Conservation (phyloP, 2,113 vertebrate species). For the Atlantisia rogersi region DNA sequence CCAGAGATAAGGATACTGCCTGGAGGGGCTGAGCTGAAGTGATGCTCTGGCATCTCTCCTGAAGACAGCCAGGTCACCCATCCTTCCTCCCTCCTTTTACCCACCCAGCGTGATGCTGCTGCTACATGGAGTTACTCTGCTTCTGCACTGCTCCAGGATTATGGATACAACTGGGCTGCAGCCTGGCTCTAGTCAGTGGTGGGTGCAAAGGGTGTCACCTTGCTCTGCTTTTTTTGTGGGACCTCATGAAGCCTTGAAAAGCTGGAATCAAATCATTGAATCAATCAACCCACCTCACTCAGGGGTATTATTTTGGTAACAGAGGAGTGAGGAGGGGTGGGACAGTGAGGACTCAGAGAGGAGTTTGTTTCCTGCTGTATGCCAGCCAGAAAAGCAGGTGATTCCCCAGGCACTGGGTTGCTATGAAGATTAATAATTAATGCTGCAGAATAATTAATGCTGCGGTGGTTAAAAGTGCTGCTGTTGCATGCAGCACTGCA, state of each 20-base stretch:
- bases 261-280: too few relatives aligned
- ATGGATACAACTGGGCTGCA: rapidly evolving
- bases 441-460: not conserved
- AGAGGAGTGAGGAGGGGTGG: not conserved
- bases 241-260: too few relatives aligned
- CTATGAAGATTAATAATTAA: not conserved
- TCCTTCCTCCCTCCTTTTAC: not conserved
- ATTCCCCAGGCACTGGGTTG: not conserved
- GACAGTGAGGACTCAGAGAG: rapidly evolving
- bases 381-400: not conserved
- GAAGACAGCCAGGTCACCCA: not conserved
- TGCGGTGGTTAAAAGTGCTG: not conserved
- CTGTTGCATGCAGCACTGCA: not conserved
- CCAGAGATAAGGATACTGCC: not conserved
- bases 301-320: not conserved
- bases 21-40: not conserved
- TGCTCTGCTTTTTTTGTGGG: not conserved
- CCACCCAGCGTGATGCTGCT: not conserved
- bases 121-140: not conserved
- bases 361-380: not conserved
- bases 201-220: not conserved
- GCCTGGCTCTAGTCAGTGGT: too few relatives aligned
- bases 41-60: not conserved
- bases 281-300: too few relatives aligned
- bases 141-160: not conserved